Percentiles rank a stretch among this genome's conserved stretches.
These are phyloP conservation scores for Ctenodactylus gundi DNA, from an alignment of 2,113 vertebrate genomes.

Conservation along the genomic window DNA sequence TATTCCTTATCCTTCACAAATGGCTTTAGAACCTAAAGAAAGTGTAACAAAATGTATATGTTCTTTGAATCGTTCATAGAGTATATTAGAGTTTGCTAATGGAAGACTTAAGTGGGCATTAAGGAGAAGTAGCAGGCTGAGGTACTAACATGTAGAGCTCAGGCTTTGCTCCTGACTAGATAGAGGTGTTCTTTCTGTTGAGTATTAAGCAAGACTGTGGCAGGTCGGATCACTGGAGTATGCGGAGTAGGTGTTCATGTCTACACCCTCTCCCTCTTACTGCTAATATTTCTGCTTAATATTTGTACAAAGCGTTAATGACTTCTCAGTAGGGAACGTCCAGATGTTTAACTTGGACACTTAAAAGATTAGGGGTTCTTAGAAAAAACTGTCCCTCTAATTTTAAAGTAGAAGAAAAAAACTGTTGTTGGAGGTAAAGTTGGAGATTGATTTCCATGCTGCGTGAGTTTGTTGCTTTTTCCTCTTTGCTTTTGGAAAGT, in stretches of 20 bases:
- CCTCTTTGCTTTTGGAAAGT: conserved; percentile 73
- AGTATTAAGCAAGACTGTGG: background rate
- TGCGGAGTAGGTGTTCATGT: background rate
- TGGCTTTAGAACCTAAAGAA: conserved; percentile 21
- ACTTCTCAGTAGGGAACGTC: background rate
- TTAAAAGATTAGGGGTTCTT: conserved; percentile 19
- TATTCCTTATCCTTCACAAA: background rate
- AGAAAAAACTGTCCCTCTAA: conserved; percentile 11
- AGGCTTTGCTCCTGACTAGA: background rate
- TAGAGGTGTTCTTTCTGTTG: too few relatives aligned
- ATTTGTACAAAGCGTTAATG: background rate
- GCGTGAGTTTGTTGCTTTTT: conserved; percentile 61
- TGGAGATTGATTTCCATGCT: conserved; percentile 73
- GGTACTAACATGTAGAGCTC: background rate
- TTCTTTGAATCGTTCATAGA: conserved; percentile 17
- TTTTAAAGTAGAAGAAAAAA: conserved; percentile 5
- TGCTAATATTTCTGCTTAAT: background rate
- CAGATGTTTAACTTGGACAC: conserved; percentile 10
- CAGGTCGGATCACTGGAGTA: background rate
- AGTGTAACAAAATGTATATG: background rate
- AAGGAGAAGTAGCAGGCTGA: background rate
- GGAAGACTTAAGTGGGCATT: conserved; percentile 28
- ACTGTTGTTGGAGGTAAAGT: conserved; percentile 57
- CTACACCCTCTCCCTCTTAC: background rate
- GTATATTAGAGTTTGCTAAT: conserved; percentile 39